A percentile compares a stretch with the other conserved stretches of the same genome.
These are phyloP conservation scores for Callinectes sapidus DNA, from an alignment of 2,888 invertebrate species.

Conservation along the genomic window DNA sequence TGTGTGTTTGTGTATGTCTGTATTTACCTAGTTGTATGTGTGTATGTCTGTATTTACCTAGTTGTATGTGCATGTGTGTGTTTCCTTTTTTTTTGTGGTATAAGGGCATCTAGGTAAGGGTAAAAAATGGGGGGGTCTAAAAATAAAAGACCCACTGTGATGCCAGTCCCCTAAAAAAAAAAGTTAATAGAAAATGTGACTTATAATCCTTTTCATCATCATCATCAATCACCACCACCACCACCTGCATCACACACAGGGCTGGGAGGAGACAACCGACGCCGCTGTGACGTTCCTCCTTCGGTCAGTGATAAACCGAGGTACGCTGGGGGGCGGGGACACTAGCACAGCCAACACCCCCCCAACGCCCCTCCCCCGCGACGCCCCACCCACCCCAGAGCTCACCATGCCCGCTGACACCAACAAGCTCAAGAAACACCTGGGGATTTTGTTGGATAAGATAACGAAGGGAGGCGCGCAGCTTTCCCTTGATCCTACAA, in stretches of 20 bases:
- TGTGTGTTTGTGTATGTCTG: no score
- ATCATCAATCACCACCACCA: no score
- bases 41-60: no score
- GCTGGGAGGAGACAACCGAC: slow-evolving; percentile 87
- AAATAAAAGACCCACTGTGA: no score
- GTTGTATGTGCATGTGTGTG: no score
- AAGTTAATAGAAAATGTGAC: no score
- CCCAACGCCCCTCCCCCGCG: slow-evolving; percentile 30
- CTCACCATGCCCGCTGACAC: slow-evolving; percentile 70
- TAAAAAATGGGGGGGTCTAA: no score
- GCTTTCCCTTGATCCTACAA: background rate
- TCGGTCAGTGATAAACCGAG: slow-evolving; percentile 76
- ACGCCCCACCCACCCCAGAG: slow-evolving; percentile 54
- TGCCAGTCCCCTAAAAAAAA: no score
- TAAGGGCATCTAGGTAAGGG: no score
- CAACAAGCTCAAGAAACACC: slow-evolving; percentile 71
- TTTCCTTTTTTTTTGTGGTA: no score
- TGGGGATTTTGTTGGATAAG: slow-evolving; percentile 69
- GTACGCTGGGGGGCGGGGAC: background rate
- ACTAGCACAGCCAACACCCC: background rate
- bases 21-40: no score
- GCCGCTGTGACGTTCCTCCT: slow-evolving; percentile 82
- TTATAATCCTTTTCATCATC: no score
- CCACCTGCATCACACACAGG: slow-evolving; percentile 78
- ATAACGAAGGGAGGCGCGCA: slow-evolving; percentile 68